Conservation (phyloP, 2,888 invertebrate species). For the Ophraella communa region DNA sequence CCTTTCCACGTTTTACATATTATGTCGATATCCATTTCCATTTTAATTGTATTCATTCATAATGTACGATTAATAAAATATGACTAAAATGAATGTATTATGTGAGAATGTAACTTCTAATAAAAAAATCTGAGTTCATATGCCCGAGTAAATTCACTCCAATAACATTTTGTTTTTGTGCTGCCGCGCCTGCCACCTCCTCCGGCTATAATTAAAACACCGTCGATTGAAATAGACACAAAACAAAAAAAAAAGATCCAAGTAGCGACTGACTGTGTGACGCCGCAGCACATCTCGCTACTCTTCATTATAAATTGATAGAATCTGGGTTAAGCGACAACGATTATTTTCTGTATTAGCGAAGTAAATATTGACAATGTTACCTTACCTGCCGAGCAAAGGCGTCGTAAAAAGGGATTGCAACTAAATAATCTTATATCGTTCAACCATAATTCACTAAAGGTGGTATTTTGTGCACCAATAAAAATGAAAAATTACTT, state of each 20-base stretch:
- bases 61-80: too few species aligned
- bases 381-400: constrained; percentile 17
- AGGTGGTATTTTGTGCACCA: too few species aligned
- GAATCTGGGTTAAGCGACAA: constrained; percentile 28
- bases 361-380: constrained; percentile 21
- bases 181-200: constrained; percentile 17
- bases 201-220: constrained; percentile 35
- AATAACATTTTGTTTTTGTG: constrained; percentile 20
- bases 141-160: constrained; percentile 4
- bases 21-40: too few species aligned
- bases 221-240: constrained; percentile 34
- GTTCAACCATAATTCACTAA: neutral
- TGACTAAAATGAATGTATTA: too few species aligned
- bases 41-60: too few species aligned
- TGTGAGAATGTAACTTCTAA: too few species aligned
- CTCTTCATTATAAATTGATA: constrained; percentile 22
- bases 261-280: constrained; percentile 28
- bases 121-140: too few species aligned
- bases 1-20: too few species aligned
- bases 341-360: constrained; percentile 17
- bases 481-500: too few species aligned
- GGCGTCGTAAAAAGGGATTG: neutral
- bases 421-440: neutral
- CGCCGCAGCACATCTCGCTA: constrained; percentile 10
- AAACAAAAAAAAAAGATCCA: constrained; percentile 15